Conservation (phyloP, 2,113 vertebrate genomes). For the Rhinoptilus africanus region DNA sequence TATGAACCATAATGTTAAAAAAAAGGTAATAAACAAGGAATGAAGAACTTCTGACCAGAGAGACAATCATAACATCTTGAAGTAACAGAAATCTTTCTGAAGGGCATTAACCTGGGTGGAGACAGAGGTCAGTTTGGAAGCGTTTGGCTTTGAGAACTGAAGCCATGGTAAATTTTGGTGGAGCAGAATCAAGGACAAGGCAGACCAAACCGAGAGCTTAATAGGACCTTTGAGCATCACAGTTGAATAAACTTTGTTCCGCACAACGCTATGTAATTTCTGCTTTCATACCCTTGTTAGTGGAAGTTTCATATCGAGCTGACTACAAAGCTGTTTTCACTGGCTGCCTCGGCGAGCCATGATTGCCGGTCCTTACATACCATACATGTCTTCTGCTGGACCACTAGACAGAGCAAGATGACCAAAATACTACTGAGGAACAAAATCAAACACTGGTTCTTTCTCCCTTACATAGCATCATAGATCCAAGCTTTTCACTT, state of each 20-base stretch:
- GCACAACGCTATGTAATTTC: neutral
- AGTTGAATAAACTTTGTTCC: neutral
- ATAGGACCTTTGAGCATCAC: neutral
- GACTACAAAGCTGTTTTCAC: neutral
- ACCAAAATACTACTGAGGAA: neutral
- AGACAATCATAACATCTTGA: neutral
- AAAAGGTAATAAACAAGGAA: neutral
- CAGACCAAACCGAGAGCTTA: conserved; percentile 23
- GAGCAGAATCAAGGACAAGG: neutral
- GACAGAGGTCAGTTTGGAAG: neutral
- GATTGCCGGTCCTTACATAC: neutral
- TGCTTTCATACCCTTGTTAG: neutral
- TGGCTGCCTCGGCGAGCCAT: neutral
- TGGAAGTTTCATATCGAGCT: neutral
- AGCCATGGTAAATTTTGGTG: neutral
- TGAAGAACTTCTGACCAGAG: neutral
- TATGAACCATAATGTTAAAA: neutral
- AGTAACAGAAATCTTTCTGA: neutral
- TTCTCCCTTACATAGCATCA: neutral
- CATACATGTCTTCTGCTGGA: neutral
- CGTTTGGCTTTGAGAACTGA: neutral
- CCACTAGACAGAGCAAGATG: neutral
- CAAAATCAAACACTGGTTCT: neutral
- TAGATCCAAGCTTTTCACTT: neutral
- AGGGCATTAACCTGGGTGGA: neutral